Conservation (phyloP, 2,113 vertebrate species). For the Forbesichthys agassizii region DNA sequence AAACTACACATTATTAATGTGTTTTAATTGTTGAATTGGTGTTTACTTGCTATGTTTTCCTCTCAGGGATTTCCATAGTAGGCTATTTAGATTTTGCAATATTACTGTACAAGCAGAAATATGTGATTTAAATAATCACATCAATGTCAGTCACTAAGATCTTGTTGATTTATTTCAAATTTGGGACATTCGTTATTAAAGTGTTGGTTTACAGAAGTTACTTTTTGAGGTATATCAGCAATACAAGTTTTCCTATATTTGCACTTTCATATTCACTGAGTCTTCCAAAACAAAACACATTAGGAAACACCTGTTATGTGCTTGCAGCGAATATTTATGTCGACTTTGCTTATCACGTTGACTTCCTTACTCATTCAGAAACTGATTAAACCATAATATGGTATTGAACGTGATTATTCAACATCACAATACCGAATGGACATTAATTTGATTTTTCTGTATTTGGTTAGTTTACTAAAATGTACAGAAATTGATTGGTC, state of each 20-base stretch:
- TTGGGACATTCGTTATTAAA: not conserved
- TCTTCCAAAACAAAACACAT: constrained; percentile 15
- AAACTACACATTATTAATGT: not conserved
- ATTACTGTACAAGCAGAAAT: constrained; percentile 44
- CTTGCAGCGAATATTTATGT: not conserved
- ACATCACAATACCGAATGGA: no score
- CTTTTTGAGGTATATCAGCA: not conserved
- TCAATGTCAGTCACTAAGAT: not conserved
- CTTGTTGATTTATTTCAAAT: not conserved
- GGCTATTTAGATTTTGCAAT: constrained; percentile 23
- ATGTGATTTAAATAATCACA: not conserved
- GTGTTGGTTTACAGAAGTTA: not conserved
- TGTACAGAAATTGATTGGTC: constrained; percentile 26
- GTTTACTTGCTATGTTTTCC: constrained; percentile 27
- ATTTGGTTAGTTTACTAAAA: constrained; percentile 14
- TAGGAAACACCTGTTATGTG: not conserved
- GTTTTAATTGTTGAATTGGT: not conserved
- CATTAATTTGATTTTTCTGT: not conserved
- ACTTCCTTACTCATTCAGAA: no score
- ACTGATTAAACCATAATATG: no score
- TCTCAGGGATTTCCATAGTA: constrained; percentile 59
- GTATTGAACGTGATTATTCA: no score
- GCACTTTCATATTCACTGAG: not conserved
- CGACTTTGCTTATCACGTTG: no score
- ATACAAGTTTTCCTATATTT: not conserved